These are phyloP conservation scores for Notolepis coatsorum DNA, from an alignment of 2,797 vertebrate genomes.

Conservation along the genomic window DNA sequence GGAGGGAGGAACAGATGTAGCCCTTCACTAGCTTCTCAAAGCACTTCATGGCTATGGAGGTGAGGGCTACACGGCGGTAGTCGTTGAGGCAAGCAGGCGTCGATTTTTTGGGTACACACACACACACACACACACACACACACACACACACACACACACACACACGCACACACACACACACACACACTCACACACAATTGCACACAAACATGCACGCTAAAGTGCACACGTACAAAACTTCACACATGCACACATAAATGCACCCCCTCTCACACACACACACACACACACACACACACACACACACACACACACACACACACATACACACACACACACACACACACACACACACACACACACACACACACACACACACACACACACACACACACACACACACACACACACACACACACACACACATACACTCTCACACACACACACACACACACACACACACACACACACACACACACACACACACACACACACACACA, in stretches of 20 bases:
- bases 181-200: background rate
- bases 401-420: background rate
- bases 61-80: too few species aligned
- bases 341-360: background rate
- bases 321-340: conserved; percentile 5
- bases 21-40: too few species aligned
- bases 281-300: conserved; percentile 6
- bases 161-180: background rate
- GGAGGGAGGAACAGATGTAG: too few species aligned
- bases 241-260: background rate
- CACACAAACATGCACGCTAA: background rate
- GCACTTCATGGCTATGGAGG: too few species aligned
- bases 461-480: background rate
- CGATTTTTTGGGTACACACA: conserved; percentile 6
- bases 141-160: background rate
- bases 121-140: conserved; percentile 3
- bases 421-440: too few species aligned
- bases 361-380: background rate
- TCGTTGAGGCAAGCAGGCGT: background rate
- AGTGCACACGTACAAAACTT: background rate
- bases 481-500: background rate
- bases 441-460: conserved; percentile 13
- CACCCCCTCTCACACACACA: background rate
- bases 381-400: background rate
- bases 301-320: background rate